A percentile compares a stretch with the other conserved stretches of the same genome.
phyloP scores from a whole-genome alignment of 2,113 vertebrate species.

The Scopus umbretta region DNA sequence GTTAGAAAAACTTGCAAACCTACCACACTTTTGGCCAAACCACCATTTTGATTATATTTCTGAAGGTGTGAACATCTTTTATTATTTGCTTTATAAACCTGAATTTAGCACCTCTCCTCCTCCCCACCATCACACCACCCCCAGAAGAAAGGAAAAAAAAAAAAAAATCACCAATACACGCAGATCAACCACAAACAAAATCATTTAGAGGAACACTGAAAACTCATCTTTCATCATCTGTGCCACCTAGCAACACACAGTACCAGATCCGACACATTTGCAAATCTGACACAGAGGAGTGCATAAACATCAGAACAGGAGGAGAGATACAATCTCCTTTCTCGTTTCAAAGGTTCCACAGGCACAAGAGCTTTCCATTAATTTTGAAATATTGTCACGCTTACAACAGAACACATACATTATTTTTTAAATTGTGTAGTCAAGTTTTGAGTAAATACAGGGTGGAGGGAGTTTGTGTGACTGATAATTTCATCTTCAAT shows the following conservation, averaged over 20 bases:
- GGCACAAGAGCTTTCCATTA: background rate
- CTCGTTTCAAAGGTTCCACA: background rate
- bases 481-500: background rate
- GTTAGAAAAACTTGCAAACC: background rate
- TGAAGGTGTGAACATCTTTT: conserved; percentile 46
- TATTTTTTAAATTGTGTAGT: background rate
- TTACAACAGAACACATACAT: background rate
- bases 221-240: conserved; percentile 46
- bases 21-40: background rate
- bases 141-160: background rate
- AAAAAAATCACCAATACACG: background rate
- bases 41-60: background rate
- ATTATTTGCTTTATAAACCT: conserved; percentile 40
- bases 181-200: conserved; percentile 27
- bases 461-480: background rate
- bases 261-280: background rate
- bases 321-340: background rate
- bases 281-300: background rate
- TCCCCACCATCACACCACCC: conserved; percentile 36
- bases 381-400: background rate
- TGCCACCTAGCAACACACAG: conserved; percentile 48
- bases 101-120: conserved; percentile 43
- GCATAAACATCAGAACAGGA: background rate
- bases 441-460: background rate
- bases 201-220: background rate